Conservation (phyloP, 2,888 invertebrate genomes). For the Caenorhabditis wallacei region DNA sequence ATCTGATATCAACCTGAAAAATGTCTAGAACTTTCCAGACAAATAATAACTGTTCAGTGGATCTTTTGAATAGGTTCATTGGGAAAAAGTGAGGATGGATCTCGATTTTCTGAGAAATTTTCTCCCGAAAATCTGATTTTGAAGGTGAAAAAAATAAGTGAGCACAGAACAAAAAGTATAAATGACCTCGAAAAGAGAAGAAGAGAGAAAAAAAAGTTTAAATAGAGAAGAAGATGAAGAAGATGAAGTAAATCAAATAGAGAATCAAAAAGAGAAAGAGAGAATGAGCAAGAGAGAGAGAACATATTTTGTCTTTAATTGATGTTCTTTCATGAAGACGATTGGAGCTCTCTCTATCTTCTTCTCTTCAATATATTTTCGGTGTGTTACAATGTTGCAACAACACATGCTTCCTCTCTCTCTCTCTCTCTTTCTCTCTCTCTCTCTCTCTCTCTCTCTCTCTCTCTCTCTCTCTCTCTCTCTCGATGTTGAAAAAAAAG, state of each 20-base stretch:
- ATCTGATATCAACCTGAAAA: no score
- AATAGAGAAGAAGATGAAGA: conserved; percentile 18
- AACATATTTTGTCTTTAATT: conserved; percentile 50
- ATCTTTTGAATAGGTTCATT: no score
- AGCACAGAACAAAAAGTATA: no score
- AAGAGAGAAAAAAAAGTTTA: not conserved
- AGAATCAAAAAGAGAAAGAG: not conserved
- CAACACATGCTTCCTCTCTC: conserved; percentile 44
- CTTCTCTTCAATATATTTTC: conserved; percentile 16
- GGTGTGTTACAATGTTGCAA: conserved; percentile 57
- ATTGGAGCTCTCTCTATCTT: conserved; percentile 19
- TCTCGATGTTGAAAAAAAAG: conserved; percentile 8
- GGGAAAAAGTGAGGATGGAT: no score
- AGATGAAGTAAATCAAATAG: conserved; percentile 36
- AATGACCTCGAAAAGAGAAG: conserved; percentile 17
- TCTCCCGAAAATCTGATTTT: no score
- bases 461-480: conserved; percentile 7
- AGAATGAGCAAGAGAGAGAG: conserved; percentile 20
- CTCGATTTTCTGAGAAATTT: no score
- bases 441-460: not conserved
- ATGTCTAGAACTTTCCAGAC: no score
- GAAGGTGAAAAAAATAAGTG: no score
- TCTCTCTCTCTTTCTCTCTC: no score
- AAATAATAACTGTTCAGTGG: no score
- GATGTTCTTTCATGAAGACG: conserved; percentile 55